Conservation (phyloP, 2,888 invertebrate species). For the Ferrisia virgata region DNA sequence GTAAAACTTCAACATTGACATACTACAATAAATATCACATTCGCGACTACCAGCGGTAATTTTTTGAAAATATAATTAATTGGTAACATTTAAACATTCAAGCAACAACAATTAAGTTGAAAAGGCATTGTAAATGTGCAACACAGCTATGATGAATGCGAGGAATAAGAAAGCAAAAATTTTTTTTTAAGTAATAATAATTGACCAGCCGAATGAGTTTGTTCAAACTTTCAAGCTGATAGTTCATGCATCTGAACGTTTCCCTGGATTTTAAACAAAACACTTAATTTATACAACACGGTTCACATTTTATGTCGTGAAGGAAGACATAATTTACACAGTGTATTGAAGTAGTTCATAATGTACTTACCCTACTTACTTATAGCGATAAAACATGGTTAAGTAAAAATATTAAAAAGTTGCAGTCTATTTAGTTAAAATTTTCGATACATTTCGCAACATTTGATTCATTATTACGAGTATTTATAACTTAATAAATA, state of each 20-base stretch:
- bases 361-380: no score
- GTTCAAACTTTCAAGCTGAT: not conserved
- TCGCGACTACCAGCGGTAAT: slow-evolving; percentile 15
- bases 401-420: not conserved
- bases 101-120: not conserved
- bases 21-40: slow-evolving; percentile 25
- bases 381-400: not conserved
- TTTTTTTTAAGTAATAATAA: not conserved
- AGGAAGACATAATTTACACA: slow-evolving; percentile 11
- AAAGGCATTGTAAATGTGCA: slow-evolving; percentile 5
- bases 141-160: not conserved
- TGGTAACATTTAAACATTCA: slow-evolving; percentile 11
- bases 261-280: not conserved
- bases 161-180: not conserved
- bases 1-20: slow-evolving; percentile 6
- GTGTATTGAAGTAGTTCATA: not conserved
- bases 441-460: not conserved
- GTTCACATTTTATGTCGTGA: not conserved
- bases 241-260: not conserved
- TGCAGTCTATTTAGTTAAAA: not conserved
- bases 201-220: not conserved
- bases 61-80: not conserved
- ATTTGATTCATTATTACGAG: not conserved
- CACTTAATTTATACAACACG: not conserved
- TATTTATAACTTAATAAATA: not conserved